Evolutionary conservation across 2,888 invertebrate species (phyloP).

Genomic region (Didymodactylos carnosus): DNA sequence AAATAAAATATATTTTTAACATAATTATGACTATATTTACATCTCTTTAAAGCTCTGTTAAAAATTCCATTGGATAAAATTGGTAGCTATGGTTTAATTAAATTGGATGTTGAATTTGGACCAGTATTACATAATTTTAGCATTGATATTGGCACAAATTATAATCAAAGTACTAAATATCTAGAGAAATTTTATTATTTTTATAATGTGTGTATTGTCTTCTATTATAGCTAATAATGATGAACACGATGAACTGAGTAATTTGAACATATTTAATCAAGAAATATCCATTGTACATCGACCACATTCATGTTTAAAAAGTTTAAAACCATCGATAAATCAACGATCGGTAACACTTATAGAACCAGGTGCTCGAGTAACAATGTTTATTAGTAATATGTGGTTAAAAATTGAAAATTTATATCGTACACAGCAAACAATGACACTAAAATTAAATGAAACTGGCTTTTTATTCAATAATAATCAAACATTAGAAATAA

Average conservation of each 20-base stretch:
- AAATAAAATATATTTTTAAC: background rate
- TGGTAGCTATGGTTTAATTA: background rate
- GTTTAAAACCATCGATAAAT: background rate
- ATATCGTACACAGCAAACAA: background rate
- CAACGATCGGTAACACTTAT: background rate
- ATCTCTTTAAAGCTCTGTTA: constrained; percentile 1
- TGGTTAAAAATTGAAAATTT: constrained; percentile 9
- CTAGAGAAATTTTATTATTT: background rate
- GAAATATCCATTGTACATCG: background rate
- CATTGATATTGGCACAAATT: constrained; percentile 3
- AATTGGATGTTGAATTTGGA: constrained; percentile 6
- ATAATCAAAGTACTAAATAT: too few species aligned
- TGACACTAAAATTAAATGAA: background rate
- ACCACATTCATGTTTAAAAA: background rate
- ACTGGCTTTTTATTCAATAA: background rate
- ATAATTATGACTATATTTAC: too few species aligned
- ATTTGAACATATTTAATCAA: background rate
- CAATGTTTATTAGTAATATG: constrained; percentile 1
- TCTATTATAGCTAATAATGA: background rate
- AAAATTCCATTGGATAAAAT: constrained; percentile 8
- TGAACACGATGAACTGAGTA: background rate
- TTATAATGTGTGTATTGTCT: too few species aligned
- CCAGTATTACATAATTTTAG: constrained; percentile 2
- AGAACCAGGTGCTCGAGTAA: background rate
- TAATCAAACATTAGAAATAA: background rate